Conservation (phyloP, 2,888 invertebrate genomes). For the Trisateles emortualis region DNA sequence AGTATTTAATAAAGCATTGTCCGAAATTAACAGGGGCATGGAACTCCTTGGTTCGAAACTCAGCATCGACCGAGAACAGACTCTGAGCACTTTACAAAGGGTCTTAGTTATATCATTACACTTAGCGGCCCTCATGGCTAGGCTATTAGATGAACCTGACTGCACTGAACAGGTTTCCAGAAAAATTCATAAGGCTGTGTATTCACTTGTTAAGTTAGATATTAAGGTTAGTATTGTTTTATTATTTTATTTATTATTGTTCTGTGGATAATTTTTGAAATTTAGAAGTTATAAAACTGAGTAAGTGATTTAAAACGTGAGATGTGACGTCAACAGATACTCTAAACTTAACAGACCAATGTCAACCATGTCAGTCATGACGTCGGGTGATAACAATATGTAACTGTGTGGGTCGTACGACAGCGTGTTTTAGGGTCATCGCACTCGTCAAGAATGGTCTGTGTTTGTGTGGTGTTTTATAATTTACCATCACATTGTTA, state of each 20-base stretch:
- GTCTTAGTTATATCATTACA: slow-evolving; percentile 95
- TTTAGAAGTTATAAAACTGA: no score
- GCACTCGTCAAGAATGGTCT: no score
- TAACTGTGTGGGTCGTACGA: no score
- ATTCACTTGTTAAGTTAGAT: slow-evolving; percentile 91
- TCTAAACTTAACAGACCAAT: no score
- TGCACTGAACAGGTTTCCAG: slow-evolving; percentile 81
- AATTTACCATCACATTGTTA: no score
- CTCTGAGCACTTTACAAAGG: slow-evolving; percentile 91
- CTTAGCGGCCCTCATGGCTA: slow-evolving; percentile 92
- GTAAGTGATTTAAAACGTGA: no score
- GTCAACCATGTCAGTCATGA: no score
- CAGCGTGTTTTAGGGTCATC: no score
- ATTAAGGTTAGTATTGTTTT: slow-evolving; percentile 81
- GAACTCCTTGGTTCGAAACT: slow-evolving; percentile 87
- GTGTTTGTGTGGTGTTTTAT: no score
- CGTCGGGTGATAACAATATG: no score
- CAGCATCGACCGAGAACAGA: slow-evolving; percentile 90
- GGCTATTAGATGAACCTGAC: slow-evolving; percentile 87
- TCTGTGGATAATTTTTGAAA: neutral
- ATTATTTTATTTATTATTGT: neutral
- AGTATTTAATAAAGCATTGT: slow-evolving; percentile 94
- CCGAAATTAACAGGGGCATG: slow-evolving; percentile 90
- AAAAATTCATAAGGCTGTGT: slow-evolving; percentile 91
- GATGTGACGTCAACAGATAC: no score